phyloP scores from a whole-genome alignment of 2,113 vertebrate species.

The Potamarius usumacintae region DNA sequence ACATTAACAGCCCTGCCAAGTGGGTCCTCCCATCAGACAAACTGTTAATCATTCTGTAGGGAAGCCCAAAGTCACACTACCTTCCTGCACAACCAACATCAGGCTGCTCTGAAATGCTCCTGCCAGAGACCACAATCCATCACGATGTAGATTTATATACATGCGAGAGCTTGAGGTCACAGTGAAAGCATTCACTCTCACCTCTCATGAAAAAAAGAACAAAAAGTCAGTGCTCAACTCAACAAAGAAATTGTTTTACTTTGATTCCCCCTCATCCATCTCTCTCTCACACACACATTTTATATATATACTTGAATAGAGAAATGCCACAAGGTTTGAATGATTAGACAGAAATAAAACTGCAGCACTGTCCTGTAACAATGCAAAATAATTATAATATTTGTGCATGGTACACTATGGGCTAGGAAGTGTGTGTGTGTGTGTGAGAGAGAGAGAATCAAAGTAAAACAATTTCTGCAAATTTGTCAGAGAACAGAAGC shows the following conservation, averaged over 20 bases:
- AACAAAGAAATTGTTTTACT: background rate
- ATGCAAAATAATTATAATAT: background rate
- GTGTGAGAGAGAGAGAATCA: background rate
- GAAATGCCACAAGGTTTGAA: constrained; percentile 1
- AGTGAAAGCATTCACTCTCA: constrained; percentile 70
- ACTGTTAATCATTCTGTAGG: constrained; percentile 68
- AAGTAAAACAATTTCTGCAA: background rate
- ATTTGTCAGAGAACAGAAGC: background rate
- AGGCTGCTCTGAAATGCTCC: constrained; percentile 33
- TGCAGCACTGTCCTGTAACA: background rate
- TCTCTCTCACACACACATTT: no score
- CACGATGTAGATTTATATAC: constrained; percentile 70
- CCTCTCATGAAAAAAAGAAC: constrained; percentile 68
- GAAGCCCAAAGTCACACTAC: constrained; percentile 48
- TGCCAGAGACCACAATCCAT: constrained; percentile 53
- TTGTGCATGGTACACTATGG: background rate
- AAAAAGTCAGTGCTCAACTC: constrained; percentile 63
- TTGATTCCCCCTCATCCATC: no score
- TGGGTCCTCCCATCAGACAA: constrained; percentile 56
- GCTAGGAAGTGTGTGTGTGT: background rate
- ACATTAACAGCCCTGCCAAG: constrained; percentile 53
- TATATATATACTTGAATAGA: constrained; percentile 1
- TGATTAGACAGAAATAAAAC: background rate
- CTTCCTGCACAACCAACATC: constrained; percentile 53
- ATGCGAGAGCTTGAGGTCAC: constrained; percentile 71